Base-by-base conservation (phyloP, 1,140 invertebrate genomes). In the Phymastichus coffea region DNA sequence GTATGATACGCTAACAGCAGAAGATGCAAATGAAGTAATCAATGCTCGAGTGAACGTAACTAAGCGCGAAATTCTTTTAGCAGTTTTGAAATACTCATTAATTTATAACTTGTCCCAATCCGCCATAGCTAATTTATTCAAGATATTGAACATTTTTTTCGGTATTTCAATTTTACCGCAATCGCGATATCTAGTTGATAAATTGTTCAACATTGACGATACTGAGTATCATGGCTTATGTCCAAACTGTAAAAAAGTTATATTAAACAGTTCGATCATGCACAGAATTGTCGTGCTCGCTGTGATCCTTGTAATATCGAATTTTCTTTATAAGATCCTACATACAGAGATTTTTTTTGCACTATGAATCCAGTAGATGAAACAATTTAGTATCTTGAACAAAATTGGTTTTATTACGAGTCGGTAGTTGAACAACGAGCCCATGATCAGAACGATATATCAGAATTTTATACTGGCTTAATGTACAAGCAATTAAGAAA, bases 401-500 rank as follows among this genome's bases (percentile, higher is more conserved):
- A 30, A 19, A 52, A 63, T 52, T 4, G 15, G 23, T n/a, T 37
- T 26, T 63, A 57, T 40, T 63, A 57, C 14, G 43, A 57, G 7
- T 15, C n/a, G 9, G 23, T 57, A n/a, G 47, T 57, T 30, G 30
- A 38, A 17, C 19, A 20, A 17, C 35, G 48, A 47, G 14, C 12
- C 22, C 8, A 14, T 17, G 14, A 52, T 22, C 22, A 23, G 2
- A 12, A 28, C 0, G 12, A 17, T 41, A 28, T 41, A 3, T 15
- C 30, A 14, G 57, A 64, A 23, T 52, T 61, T 2, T 47, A 49
- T 52, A 49, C 60, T 26, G 57, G 63, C 10, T 10, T 23, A 35
- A 12, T 17, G 12, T 64, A 64, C n/a, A 23, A 41, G 19, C 1
- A 56, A 19, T 56, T 56, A 4, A 26, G 40, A 12, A 2, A 49